Base-by-base conservation (phyloP, 2,113 vertebrate genomes). In the Oncorhynchus mykiss region DNA sequence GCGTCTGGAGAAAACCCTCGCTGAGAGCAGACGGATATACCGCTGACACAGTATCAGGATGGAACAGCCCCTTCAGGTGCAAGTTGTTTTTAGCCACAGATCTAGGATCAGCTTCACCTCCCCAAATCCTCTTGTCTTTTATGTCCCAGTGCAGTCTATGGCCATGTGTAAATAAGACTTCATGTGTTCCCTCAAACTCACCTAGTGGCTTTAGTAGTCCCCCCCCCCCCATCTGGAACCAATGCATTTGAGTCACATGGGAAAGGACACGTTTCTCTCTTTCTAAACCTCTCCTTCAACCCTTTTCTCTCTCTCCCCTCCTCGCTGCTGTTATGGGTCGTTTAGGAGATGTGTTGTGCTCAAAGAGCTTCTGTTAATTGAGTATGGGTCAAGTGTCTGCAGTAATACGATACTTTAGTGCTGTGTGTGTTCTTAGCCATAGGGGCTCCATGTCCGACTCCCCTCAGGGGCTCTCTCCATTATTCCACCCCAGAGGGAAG, bases 11-110 rank as follows among this genome's bases (percentile, higher is more conserved):
- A 45, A 45, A 45, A 45, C 39, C 9, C 73, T 79, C 77, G 77
- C 13, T 79, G 1, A 88, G 88, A 82, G 81, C 85, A 65, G 85
- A 73, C 84, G 84, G 87, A 85, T 85, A 82, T 81, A 86, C 81
- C 6, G 14, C 59, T 14, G 20, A 62, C n/a, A 4, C 20, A 22
- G 7, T n/a, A 22, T n/a, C 51, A 54, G 51, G 16, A n/a, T 24
- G n/a, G 59, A 62, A 62, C 51, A 54, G 59, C 59, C n/a, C 6
- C 7, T n/a, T 7, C 59, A 9, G 59, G 59, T 24, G 22, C 20
- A 62, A 0, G 20, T 11, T 62, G 7, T 9, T 16, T n/a, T 62
- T 9, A 54, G 51, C 51, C 51, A 54, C 51, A 54, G 51, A 5
- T 14, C 14, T 18, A 5, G 51, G 51, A 54, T 18, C 51, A 54